phyloP scores from a whole-genome alignment of 2,797 vertebrate species.

The Nothura maculosa region DNA sequence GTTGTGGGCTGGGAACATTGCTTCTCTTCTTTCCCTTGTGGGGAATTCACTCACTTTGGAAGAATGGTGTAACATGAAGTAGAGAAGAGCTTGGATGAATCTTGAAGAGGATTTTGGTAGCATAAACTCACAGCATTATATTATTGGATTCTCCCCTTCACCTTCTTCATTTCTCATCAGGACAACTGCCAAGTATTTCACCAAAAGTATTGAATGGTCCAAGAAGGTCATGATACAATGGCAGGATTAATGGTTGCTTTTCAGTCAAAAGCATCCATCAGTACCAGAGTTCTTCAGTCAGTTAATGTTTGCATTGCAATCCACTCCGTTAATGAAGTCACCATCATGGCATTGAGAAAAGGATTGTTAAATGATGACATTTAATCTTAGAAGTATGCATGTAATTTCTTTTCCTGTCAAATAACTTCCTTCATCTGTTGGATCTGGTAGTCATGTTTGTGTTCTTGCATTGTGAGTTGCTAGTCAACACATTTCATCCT shows the following conservation, averaged over 20 bases:
- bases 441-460: not conserved
- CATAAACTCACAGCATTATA: not conserved
- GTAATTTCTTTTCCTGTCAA: not conserved
- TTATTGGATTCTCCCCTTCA: not conserved
- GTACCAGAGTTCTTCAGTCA: not conserved
- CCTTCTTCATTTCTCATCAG: not conserved
- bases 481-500: not conserved
- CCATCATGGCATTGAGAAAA: not conserved
- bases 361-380: not conserved
- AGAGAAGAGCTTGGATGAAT: not conserved
- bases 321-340: not conserved
- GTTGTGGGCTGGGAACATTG: not conserved
- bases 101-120: not conserved
- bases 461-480: not conserved
- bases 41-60: not conserved
- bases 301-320: not conserved
- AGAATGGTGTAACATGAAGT: not conserved
- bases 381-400: not conserved
- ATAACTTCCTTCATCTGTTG: not conserved
- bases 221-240: not conserved
- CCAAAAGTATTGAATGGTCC: not conserved
- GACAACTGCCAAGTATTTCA: slow-evolving; percentile 2
- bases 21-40: not conserved
- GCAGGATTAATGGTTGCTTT: not conserved
- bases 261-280: not conserved